These are phyloP conservation scores for Tetramorium simillimum DNA, from an alignment of 1,140 invertebrate genomes.

Conservation along the genomic window DNA sequence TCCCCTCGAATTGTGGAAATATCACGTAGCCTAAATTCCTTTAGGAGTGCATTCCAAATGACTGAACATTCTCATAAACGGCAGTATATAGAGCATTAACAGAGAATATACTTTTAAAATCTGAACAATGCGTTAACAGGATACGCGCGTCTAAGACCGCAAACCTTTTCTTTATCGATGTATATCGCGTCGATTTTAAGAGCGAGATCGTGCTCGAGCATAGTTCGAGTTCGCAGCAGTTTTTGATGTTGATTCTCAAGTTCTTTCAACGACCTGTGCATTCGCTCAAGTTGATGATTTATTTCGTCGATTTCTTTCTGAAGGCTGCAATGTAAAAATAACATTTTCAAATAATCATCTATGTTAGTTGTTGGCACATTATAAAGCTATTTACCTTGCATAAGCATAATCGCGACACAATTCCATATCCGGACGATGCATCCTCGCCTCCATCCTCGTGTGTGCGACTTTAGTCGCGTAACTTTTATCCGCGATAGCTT, in stretches of 20 bases:
- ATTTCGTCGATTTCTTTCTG: conserved; percentile 95
- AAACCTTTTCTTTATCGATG: conserved; percentile 97
- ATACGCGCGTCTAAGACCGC: conserved; percentile 95
- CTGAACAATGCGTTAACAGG: conserved; percentile 93
- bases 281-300: conserved; percentile 92
- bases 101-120: conserved; percentile 85
- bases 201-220: conserved; percentile 94
- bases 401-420: conserved; percentile 95
- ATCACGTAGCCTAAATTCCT: conserved; percentile 65
- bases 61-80: conserved; percentile 7
- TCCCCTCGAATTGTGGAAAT: conserved; percentile 24
- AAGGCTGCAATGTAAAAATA: conserved; percentile 86
- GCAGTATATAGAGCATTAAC: conserved; percentile 8
- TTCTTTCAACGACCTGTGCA: conserved; percentile 92
- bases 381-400: conserved; percentile 86
- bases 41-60: conserved; percentile 62
- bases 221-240: conserved; percentile 92
- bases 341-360: conserved; percentile 13
- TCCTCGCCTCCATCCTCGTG: conserved; percentile 88
- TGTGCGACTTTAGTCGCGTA: conserved; percentile 94
- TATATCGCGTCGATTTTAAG: conserved; percentile 96
- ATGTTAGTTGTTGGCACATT: neutral
- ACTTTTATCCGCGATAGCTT: conserved; percentile 90
- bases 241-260: conserved; percentile 95
- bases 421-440: conserved; percentile 91